Conservation (phyloP, 2,888 invertebrate genomes). For the Epirrita christyi region DNA sequence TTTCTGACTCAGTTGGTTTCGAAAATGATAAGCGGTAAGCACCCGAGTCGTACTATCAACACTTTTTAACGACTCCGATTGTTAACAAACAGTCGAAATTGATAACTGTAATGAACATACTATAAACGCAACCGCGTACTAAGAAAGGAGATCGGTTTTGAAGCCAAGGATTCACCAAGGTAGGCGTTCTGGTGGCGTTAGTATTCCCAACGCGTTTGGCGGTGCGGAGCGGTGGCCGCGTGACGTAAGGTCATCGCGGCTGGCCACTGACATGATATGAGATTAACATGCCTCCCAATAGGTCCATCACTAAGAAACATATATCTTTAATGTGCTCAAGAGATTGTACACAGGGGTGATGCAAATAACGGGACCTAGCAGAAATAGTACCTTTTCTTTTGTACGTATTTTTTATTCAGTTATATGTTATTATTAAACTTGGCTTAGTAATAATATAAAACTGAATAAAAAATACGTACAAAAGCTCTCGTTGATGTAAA, state of each 20-base stretch:
- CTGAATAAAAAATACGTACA: too few species aligned
- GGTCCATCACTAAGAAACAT: too few species aligned
- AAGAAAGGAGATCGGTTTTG: constrained; percentile 84
- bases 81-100: constrained; percentile 39
- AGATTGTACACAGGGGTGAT: too few species aligned
- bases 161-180: constrained; percentile 84
- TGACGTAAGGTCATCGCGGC: constrained; percentile 79
- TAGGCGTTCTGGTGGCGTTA: constrained; percentile 78
- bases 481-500: too few species aligned
- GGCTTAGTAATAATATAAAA: too few species aligned
- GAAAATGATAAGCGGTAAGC: constrained; percentile 31
- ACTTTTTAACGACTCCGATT: constrained; percentile 18
- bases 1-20: constrained; percentile 21
- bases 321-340: too few species aligned
- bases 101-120: constrained; percentile 60
- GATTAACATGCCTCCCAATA: constrained; percentile 61
- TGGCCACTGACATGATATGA: constrained; percentile 75
- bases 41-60: constrained; percentile 26
- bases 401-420: too few species aligned
- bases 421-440: too few species aligned
- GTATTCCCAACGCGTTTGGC: constrained; percentile 76
- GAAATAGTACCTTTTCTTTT: too few species aligned
- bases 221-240: constrained; percentile 70
- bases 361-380: too few species aligned
- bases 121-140: constrained; percentile 59